Evolutionary conservation across 2,113 vertebrate species (phyloP), one percentile per base, ranked within the genome.

Genomic region (Siphamia tubifer): DNA sequence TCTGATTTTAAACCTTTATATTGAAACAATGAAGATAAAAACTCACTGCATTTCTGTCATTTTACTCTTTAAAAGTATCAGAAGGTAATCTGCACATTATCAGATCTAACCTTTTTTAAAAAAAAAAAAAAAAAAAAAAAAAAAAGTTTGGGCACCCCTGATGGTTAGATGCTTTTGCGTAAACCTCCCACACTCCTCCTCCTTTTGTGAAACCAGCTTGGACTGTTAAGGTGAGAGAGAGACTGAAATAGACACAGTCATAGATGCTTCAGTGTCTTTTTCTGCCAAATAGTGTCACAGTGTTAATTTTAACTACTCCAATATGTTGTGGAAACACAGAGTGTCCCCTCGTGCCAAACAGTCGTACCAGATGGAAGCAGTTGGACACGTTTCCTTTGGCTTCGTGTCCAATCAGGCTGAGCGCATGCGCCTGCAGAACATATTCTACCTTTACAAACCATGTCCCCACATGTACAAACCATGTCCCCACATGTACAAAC

Each of bases 301-400:
- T 90, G 91, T 93, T 93, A 91, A 93, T 92, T 91, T 92, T 91
- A 93, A 91, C 90, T 89, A 84, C 90, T 87, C 83, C 90, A 93
- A 90, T 92, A 92, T 93, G 92, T 90, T 53, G 61, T 68, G 79
- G 81, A 90, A 82, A 80, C 87, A 80, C 64, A 79, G 87, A 84
- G 83, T 57, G 68, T 44, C 63, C 44, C 40, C 31, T 48, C 13
- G 86, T 89, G 91, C 92, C 91, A 92, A 87, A 82, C 92, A 85
- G 87, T 85, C 65, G 74, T 84, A 92, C 89, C 92, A 93, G 92
- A 93, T 93, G 92, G 92, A 70, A 57, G 65, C 65, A 74, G 73
- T 92, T 92, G 91, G 92, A 87, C 69, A 35, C 9, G 78, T 55
- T 89, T 89, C 81, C 60, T 31, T 63, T 92, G 86, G 89, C 91